phyloP scores from a whole-genome alignment of 2,888 invertebrate species.

The Entomobrya proxima region DNA sequence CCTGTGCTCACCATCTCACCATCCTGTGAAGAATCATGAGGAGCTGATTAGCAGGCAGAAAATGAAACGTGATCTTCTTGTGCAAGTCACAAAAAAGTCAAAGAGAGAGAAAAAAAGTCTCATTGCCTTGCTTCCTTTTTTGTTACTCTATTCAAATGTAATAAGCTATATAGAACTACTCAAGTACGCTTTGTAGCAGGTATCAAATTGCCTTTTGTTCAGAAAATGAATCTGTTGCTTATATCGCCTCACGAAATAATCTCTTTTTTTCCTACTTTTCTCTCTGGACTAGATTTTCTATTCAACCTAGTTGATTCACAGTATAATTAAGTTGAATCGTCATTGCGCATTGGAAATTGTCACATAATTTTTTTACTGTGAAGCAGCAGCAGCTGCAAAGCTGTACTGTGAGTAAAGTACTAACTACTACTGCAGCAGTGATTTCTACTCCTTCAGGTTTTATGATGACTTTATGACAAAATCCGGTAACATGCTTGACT shows the following conservation, averaged over 20 bases:
- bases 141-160: neutral
- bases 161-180: neutral
- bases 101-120: neutral
- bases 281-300: neutral
- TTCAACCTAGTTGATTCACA: neutral
- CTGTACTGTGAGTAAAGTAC: neutral
- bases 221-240: neutral
- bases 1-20: too few species aligned
- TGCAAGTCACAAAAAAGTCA: neutral
- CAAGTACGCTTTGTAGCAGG: neutral
- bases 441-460: neutral
- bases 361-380: slow-evolving; percentile 44
- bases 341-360: slow-evolving; percentile 37
- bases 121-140: neutral
- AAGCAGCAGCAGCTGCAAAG: neutral
- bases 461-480: slow-evolving; percentile 53
- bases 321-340: neutral
- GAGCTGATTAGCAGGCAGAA: slow-evolving; percentile 48
- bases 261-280: neutral
- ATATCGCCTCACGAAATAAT: neutral
- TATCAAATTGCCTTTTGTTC: neutral
- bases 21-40: slow-evolving; percentile 47
- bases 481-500: slow-evolving; percentile 39
- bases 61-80: slow-evolving; percentile 61
- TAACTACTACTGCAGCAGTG: neutral